Percentiles rank a stretch among this genome's conserved stretches.
phyloP scores from a whole-genome alignment of 30 jellyfish, hydroid and myxozoan genomes.

The Calvadosia cruxmelitensis region DNA sequence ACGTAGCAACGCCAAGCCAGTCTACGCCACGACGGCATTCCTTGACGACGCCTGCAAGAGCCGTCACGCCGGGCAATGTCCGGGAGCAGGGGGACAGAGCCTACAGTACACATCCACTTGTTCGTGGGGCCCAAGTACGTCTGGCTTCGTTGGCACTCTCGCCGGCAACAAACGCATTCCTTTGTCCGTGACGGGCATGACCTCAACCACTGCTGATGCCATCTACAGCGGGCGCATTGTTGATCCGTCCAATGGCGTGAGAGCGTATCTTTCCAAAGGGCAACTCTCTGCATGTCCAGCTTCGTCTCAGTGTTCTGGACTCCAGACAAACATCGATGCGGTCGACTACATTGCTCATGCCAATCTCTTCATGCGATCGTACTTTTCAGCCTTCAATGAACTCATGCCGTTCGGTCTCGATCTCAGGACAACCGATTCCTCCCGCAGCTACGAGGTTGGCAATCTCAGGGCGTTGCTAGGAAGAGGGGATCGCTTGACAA shows the following conservation, averaged over 20 bases:
- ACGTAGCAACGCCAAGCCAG: neutral
- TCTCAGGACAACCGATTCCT: neutral
- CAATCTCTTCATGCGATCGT: neutral
- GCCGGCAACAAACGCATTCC: neutral
- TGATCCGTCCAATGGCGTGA: neutral
- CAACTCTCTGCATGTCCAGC: neutral
- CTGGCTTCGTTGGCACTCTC: neutral
- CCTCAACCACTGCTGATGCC: neutral
- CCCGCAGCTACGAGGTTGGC: neutral
- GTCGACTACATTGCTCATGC: neutral
- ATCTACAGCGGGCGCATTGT: neutral
- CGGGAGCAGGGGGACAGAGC: neutral
- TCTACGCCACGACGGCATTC: neutral
- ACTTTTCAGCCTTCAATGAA: neutral
- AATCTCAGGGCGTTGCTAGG: neutral
- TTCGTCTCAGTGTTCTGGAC: neutral
- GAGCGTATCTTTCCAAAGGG: neutral
- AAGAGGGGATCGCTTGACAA: neutral
- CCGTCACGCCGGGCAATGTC: neutral
- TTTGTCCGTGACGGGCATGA: neutral
- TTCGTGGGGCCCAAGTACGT: neutral
- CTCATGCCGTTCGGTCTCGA: neutral
- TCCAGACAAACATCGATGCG: neutral
- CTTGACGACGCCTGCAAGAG: neutral
- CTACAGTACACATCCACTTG: neutral